Base-by-base conservation (phyloP, 2,113 vertebrate species). In the Lucifuga dentata region DNA sequence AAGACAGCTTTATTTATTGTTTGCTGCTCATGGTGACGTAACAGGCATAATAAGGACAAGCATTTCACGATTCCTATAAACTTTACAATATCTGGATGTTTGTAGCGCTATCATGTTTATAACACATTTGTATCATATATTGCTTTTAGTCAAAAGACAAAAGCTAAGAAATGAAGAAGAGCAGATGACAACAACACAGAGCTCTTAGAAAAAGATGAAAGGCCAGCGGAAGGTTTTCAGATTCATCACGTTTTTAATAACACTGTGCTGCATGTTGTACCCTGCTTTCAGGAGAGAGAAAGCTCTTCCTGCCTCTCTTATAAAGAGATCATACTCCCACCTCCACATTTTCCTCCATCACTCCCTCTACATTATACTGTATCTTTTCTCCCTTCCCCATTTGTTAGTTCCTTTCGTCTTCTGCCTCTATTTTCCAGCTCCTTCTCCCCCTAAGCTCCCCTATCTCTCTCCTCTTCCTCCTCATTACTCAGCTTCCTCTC, bases 291-390 rank as follows among this genome's bases (percentile, higher is more conserved):
- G n/a, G n/a, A n/a, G n/a, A n/a, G n/a, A n/a, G n/a, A n/a, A n/a
- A n/a, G n/a, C 23, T 44, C 39, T 38, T 40, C 8, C n/a, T n/a
- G n/a, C n/a, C 36, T 32, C 39, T 19, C 49, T 40, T 55, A 40
- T 68, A 67, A 78, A 82, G 68, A 55, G 43, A 78, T 89, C 68
- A 75, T 73, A 57, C 58, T 13, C 48, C 71, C 66, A 39, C 63
- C 59, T 73, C 55, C 44, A 38, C 61, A 68, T 57, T 63, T 74
- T 38, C 26, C 43, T 63, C 40, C 52, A 46, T 66, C 24, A 36
- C 76, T 71, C 68, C 58, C 23, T 55, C 46, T 45, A 48, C 15
- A 11, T 48, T 46, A 19, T 23, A n/a, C n/a, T n/a, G n/a, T n/a
- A 15, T 43, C 5, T 58, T 38, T 38, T 38, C 59, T 50, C 68